These are phyloP conservation scores for Drosophila borborema DNA, from an alignment of 2,888 invertebrate genomes.

Conservation along the genomic window DNA sequence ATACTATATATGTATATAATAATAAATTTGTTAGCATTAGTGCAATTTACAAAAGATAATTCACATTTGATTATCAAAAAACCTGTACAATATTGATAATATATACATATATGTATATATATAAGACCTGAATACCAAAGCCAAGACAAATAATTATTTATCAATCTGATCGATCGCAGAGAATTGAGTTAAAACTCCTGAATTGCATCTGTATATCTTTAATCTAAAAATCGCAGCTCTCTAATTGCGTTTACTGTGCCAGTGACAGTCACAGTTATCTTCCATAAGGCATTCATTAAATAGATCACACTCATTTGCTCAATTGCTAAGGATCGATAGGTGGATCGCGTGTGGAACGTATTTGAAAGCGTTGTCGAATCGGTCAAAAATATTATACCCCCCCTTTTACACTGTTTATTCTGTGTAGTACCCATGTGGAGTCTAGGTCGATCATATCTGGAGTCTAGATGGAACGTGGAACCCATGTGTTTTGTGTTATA, in stretches of 20 bases:
- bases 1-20: slow-evolving; percentile 22
- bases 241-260: slow-evolving; percentile 25
- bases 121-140: slow-evolving; percentile 38
- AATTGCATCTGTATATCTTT: slow-evolving; percentile 11
- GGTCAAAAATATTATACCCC: not conserved
- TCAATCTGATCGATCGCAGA: slow-evolving; percentile 16
- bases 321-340: slow-evolving; percentile 34
- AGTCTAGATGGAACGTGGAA: slow-evolving; percentile 1
- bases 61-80: slow-evolving; percentile 50
- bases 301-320: slow-evolving; percentile 54
- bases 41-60: slow-evolving; percentile 48
- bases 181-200: slow-evolving; percentile 12
- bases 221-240: slow-evolving; percentile 22
- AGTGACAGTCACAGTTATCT: slow-evolving; percentile 36
- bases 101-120: slow-evolving; percentile 18
- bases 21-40: slow-evolving; percentile 27
- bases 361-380: slow-evolving; percentile 3
- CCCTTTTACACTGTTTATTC: not conserved
- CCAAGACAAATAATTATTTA: slow-evolving; percentile 25
- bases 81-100: slow-evolving; percentile 57
- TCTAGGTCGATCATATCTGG: slow-evolving; percentile 2
- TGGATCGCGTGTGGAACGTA: slow-evolving; percentile 26
- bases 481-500: not conserved
- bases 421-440: not conserved
- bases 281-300: slow-evolving; percentile 59